Percentiles rank a stretch among this genome's conserved stretches.
Evolutionary conservation across 2,888 invertebrate genomes (phyloP).

Genomic region (Eucera pruinosa): DNA sequence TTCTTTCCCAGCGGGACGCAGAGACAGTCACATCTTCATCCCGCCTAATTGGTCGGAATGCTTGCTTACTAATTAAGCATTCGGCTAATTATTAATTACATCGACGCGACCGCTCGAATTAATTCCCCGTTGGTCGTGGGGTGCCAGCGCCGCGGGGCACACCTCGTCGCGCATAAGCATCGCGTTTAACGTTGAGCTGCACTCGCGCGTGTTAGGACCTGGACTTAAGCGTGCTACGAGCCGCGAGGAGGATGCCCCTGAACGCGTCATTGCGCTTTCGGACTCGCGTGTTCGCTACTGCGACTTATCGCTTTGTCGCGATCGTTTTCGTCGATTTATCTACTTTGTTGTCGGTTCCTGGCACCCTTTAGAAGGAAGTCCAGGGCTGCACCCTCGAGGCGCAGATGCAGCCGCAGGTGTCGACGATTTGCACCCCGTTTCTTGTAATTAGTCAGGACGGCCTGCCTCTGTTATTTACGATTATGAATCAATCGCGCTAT

Average conservation of each 20-base stretch:
- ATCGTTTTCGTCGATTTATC: conserved; percentile 64
- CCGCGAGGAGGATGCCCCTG: conserved; percentile 45
- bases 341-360: conserved; percentile 52
- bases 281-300: conserved; percentile 18
- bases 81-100: conserved; percentile 80
- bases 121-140: conserved; percentile 68
- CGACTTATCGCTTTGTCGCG: conserved; percentile 42
- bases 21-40: conserved; percentile 72
- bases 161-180: conserved; percentile 67
- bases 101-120: conserved; percentile 75
- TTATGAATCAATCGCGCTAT: conserved; percentile 55
- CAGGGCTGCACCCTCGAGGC: conserved; percentile 34
- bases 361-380: conserved; percentile 17
- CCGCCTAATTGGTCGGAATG: conserved; percentile 75
- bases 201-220: conserved; percentile 58
- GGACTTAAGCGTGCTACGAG: conserved; percentile 51
- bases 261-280: conserved; percentile 15
- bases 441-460: conserved; percentile 48
- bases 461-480: conserved; percentile 41
- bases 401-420: conserved; percentile 53
- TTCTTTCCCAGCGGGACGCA: conserved; percentile 66
- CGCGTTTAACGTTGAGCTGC: conserved; percentile 67
- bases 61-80: conserved; percentile 76
- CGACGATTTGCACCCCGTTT: conserved; percentile 45
- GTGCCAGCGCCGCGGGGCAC: conserved; percentile 66